Base-by-base conservation (phyloP, 2,888 invertebrate genomes). In the Ryuthela nishihirai region DNA sequence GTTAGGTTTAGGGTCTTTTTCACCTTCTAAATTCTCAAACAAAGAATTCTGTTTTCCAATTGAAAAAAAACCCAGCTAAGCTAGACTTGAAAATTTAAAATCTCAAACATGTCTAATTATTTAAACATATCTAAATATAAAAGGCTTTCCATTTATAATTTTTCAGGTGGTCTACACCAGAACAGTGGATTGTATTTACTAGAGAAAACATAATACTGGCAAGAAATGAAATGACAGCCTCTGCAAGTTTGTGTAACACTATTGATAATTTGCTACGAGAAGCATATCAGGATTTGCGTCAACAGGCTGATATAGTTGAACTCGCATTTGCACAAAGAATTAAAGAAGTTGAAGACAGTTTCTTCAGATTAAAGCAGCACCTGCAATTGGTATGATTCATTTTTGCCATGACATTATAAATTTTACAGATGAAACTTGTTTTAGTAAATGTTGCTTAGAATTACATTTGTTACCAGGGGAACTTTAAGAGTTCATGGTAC, bases 161-260 rank as follows among this genome's bases (percentile, higher is more conserved):
- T 26, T 45, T n/a, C 67, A 85, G 85, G 23, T 91, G 91, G 77
- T 87, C 90, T 0, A 83, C 88, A 10, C 84, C 86, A 21, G 85
- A 87, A 67, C 86, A 86, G 67, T 93, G 92, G 87, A 88, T 89
- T 65, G 84, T 83, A 70, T 87, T 87, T 69, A 86, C 88, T 21
- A 80, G 83, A 67, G 87, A 90, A 73, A 85, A 84, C 41, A 77
- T 93, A 35, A 82, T 84, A 26, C 82, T 83, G 66, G 84, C 83
- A 36, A 88, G 91, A 72, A 80, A 82, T 35, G 85, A 85, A 36
- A 80, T 87, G 48, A 85, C 86, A 72, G 83, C 83, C 52, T 90
- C 91, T 0, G 80, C 81, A 9, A 81, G 83, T 65, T 75, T 92
- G 38, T 77, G 90, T 35, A 70, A 71, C 2, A 83, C 84, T 12